Percentiles rank a stretch among this genome's conserved stretches.
phyloP scores from a whole-genome alignment of 2,888 invertebrate species.

The Hetaerina titia region DNA sequence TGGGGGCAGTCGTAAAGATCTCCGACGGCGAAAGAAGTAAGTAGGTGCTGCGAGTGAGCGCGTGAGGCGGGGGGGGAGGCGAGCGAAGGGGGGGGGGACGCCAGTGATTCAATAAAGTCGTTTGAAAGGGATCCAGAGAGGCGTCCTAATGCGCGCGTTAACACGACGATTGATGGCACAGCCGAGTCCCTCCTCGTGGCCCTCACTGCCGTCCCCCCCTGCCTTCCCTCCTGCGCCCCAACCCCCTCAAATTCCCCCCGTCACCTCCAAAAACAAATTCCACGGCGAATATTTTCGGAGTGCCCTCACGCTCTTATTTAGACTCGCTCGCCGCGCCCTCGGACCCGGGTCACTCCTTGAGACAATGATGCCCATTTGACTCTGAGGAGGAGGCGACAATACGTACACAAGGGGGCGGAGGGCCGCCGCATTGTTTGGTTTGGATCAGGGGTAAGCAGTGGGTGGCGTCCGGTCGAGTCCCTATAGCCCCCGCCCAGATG shows the following conservation, averaged over 20 bases:
- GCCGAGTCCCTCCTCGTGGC: neutral
- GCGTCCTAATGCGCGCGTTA: slow-evolving; percentile 58
- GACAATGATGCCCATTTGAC: neutral
- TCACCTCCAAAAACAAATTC: neutral
- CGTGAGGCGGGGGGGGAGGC: neutral
- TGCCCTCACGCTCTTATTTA: slow-evolving; percentile 33
- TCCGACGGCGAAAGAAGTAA: slow-evolving; percentile 63
- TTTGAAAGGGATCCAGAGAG: slow-evolving; percentile 59
- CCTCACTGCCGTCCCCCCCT: neutral
- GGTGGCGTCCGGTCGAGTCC: no score
- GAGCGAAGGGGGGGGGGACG: neutral
- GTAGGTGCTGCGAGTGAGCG: slow-evolving; percentile 38
- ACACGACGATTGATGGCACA: slow-evolving; percentile 53
- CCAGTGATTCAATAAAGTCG: slow-evolving; percentile 58
- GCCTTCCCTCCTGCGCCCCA: neutral
- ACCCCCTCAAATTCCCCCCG: neutral
- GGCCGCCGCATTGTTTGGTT: neutral
- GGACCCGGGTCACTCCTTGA: neutral
- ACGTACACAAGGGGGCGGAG: neutral
- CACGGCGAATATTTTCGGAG: slow-evolving; percentile 42
- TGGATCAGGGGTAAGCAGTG: neutral
- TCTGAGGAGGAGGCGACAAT: neutral
- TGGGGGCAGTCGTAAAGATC: slow-evolving; percentile 68
- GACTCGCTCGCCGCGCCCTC: neutral
- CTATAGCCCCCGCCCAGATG: no score